These are phyloP conservation scores for Pteronotus mesoamericanus DNA, from an alignment of 2,797 vertebrate species.

Conservation along the genomic window DNA sequence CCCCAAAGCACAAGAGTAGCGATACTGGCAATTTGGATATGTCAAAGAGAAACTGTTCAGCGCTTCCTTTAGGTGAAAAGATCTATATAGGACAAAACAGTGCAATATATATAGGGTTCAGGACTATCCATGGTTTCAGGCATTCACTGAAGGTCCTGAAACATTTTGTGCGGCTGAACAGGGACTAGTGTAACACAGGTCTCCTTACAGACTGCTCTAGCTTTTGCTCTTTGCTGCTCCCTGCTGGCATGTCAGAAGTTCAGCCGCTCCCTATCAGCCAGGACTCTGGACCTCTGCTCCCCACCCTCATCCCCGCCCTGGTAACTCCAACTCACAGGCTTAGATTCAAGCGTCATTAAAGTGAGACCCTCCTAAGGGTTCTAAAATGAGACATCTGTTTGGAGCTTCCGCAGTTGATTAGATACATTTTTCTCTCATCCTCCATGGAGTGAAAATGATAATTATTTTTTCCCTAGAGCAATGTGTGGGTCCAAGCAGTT, in stretches of 20 bases:
- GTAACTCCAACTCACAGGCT: neutral
- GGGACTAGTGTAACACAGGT: neutral
- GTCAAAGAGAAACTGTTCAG: neutral
- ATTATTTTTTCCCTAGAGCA: neutral
- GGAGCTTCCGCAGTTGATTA: neutral
- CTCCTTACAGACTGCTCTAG: neutral
- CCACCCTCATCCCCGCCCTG: rapidly evolving
- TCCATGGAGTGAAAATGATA: neutral
- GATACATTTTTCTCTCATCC: neutral
- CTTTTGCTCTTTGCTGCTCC: neutral
- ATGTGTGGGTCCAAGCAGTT: neutral
- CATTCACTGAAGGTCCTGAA: neutral
- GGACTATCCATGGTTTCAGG: neutral
- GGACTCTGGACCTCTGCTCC: neutral
- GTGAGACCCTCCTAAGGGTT: neutral
- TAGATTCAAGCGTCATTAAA: neutral
- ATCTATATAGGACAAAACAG: neutral
- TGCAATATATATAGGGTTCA: no score
- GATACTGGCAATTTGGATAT: neutral
- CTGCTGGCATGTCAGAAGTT: neutral
- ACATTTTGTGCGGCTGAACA: neutral
- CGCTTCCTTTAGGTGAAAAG: neutral
- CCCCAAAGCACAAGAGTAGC: neutral
- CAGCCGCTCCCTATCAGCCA: neutral
- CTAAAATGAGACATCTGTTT: neutral